These are phyloP conservation scores for Drosophila antonietae DNA, from an alignment of 2,888 invertebrate species.

Conservation along the genomic window DNA sequence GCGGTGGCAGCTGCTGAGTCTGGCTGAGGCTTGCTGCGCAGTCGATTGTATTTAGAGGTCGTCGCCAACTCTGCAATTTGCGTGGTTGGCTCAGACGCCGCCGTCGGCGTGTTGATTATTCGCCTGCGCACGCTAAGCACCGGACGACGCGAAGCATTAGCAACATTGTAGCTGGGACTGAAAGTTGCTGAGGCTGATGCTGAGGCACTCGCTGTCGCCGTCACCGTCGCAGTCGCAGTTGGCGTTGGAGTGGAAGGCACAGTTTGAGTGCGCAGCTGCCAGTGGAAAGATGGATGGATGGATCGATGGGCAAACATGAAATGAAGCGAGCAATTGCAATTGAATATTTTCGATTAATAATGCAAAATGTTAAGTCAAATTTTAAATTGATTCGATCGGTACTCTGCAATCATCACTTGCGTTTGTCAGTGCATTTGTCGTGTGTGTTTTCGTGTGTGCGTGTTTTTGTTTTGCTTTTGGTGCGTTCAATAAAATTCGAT, in stretches of 20 bases:
- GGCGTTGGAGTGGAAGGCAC: slow-evolving; percentile 43
- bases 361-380: background rate
- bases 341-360: slow-evolving; percentile 12
- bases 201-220: background rate
- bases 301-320: slow-evolving; percentile 28
- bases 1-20: slow-evolving; percentile 46
- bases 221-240: slow-evolving; percentile 7
- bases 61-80: slow-evolving; percentile 66
- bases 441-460: slow-evolving; percentile 13
- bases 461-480: slow-evolving; percentile 22
- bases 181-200: slow-evolving; percentile 27
- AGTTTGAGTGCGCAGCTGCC: slow-evolving; percentile 56
- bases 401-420: slow-evolving; percentile 15
- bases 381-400: slow-evolving; percentile 8
- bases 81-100: slow-evolving; percentile 50
- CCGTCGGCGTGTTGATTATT: slow-evolving; percentile 71
- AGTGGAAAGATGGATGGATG: slow-evolving; percentile 26
- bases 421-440: slow-evolving; percentile 32
- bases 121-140: slow-evolving; percentile 82
- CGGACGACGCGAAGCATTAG: slow-evolving; percentile 78
- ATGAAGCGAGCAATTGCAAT: slow-evolving; percentile 30
- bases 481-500: slow-evolving; percentile 12
- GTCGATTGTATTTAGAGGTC: slow-evolving; percentile 75
- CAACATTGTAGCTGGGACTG: slow-evolving; percentile 13
- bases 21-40: slow-evolving; percentile 68